Conservation (phyloP, 2,888 invertebrate genomes). For the Sisyra terminalis region DNA sequence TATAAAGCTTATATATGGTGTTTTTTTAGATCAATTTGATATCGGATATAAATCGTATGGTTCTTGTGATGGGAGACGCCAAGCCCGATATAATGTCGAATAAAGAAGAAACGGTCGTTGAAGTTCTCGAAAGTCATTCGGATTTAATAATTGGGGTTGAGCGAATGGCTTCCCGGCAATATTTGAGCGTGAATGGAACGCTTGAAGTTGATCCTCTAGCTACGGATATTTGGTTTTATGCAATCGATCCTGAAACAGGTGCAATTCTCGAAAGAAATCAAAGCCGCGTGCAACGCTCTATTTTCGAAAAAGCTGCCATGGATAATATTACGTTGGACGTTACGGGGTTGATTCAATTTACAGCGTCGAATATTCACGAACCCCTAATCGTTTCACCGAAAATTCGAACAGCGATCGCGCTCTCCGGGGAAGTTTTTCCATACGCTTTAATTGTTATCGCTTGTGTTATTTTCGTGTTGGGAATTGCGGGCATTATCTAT, state of each 20-base stretch:
- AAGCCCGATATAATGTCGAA: slow-evolving; percentile 48
- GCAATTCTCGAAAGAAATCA: slow-evolving; percentile 57
- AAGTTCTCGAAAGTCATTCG: slow-evolving; percentile 51
- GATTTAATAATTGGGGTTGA: slow-evolving; percentile 68
- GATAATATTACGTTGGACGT: slow-evolving; percentile 51
- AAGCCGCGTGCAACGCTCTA: slow-evolving; percentile 42
- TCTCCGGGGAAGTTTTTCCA: slow-evolving; percentile 54
- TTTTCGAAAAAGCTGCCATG: slow-evolving; percentile 43
- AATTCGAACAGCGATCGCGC: slow-evolving; percentile 26
- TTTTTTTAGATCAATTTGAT: slow-evolving; percentile 54
- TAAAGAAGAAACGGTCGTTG: slow-evolving; percentile 36
- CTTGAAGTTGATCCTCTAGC: slow-evolving; percentile 51
- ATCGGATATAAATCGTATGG: slow-evolving; percentile 56
- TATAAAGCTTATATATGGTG: slow-evolving; percentile 2
- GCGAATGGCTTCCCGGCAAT: slow-evolving; percentile 62
- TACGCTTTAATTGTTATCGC: slow-evolving; percentile 80
- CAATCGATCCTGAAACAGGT: slow-evolving; percentile 64
- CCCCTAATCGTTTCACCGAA: slow-evolving; percentile 31
- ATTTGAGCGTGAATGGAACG: slow-evolving; percentile 55
- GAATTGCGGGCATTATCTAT: slow-evolving; percentile 77
- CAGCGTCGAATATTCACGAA: slow-evolving; percentile 47
- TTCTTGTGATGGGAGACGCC: slow-evolving; percentile 59
- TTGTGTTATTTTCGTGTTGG: slow-evolving; percentile 74
- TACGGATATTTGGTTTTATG: slow-evolving; percentile 79
- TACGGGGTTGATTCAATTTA: slow-evolving; percentile 48